A percentile compares a stretch with the other conserved stretches of the same genome.
These are phyloP conservation scores for Rhinichthys klamathensis DNA, from an alignment of 2,113 vertebrate genomes.

Conservation along the genomic window DNA sequence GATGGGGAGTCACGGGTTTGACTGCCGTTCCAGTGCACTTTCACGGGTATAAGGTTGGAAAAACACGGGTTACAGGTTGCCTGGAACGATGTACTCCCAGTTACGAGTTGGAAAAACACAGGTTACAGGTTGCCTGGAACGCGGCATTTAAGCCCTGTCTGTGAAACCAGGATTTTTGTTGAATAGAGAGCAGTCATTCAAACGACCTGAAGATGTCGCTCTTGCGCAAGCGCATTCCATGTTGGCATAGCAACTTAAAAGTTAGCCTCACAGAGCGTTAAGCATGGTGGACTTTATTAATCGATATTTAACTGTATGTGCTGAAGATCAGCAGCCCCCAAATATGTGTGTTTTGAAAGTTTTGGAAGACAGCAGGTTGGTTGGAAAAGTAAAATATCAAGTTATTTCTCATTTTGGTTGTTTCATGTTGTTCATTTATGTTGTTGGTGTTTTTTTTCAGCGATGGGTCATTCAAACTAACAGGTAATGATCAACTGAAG, in stretches of 20 bases:
- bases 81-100: too few species aligned
- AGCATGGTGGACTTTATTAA: conserved; percentile 51
- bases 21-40: too few species aligned
- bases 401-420: neutral
- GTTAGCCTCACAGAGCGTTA: neutral
- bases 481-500: conserved; percentile 68
- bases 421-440: neutral
- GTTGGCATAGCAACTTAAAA: conserved; percentile 26
- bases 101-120: too few species aligned
- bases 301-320: conserved; percentile 73
- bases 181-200: neutral
- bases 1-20: too few species aligned
- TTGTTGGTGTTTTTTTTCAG: neutral
- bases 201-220: neutral
- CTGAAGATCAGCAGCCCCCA: conserved; percentile 55
- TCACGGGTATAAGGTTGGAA: too few species aligned
- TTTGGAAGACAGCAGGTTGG: conserved; percentile 67
- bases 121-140: too few species aligned
- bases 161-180: too few species aligned
- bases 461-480: conserved; percentile 62
- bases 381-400: neutral
- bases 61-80: too few species aligned
- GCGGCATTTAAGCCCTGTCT: too few species aligned
- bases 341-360: conserved; percentile 72
- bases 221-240: neutral